These are phyloP conservation scores for Porites evermanni DNA, from an alignment of 92 coral and sea anemone species.

Conservation along the genomic window DNA sequence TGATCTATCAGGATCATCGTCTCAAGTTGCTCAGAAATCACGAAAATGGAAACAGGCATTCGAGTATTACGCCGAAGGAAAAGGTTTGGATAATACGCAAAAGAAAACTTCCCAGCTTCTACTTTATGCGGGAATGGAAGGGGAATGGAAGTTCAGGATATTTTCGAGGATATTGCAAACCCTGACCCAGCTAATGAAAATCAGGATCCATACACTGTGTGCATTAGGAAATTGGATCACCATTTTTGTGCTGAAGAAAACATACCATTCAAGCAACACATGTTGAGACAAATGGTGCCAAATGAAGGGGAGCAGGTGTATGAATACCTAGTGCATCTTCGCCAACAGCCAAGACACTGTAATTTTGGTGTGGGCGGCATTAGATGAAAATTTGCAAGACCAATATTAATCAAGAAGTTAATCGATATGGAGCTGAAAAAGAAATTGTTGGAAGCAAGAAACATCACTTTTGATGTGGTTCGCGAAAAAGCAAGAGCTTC, in stretches of 20 bases:
- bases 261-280: slow-evolving; percentile 56
- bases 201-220: slow-evolving; percentile 26
- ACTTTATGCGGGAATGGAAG: slow-evolving; percentile 30
- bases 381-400: slow-evolving; percentile 39
- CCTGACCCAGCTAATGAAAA: slow-evolving; percentile 21
- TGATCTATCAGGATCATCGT: slow-evolving; percentile 51
- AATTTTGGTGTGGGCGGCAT: slow-evolving; percentile 55
- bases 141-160: slow-evolving; percentile 66
- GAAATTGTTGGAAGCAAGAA: slow-evolving; percentile 53
- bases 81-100: slow-evolving; percentile 29
- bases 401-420: slow-evolving; percentile 64
- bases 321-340: slow-evolving; percentile 42
- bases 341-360: slow-evolving; percentile 66
- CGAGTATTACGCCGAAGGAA: slow-evolving; percentile 53
- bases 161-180: slow-evolving; percentile 57
- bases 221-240: slow-evolving; percentile 61
- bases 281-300: slow-evolving; percentile 46
- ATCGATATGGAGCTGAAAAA: slow-evolving; percentile 49
- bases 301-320: slow-evolving; percentile 62
- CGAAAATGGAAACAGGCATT: slow-evolving; percentile 59
- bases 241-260: slow-evolving; percentile 51
- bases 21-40: slow-evolving; percentile 51
- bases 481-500: slow-evolving; percentile 52
- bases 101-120: slow-evolving; percentile 42
- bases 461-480: slow-evolving; percentile 56